Evolutionary conservation across 1,140 invertebrate species (phyloP).

Genomic region (Euwallacea similis): DNA sequence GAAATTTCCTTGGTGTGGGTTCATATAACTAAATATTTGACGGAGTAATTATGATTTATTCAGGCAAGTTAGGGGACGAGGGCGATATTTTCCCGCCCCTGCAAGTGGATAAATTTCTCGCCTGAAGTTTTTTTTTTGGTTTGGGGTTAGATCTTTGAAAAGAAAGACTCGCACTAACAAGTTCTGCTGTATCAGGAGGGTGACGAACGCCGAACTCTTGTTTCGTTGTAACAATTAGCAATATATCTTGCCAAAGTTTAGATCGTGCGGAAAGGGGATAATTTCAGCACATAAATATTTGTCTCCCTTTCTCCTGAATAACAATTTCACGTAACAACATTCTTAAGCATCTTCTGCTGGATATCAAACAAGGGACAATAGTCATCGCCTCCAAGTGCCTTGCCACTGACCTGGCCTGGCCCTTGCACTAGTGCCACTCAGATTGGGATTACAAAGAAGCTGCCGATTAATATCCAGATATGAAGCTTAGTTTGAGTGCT

Average conservation of each 20-base stretch:
- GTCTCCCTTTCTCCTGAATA: no score
- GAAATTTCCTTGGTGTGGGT: conserved; percentile 31
- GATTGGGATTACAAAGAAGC: no score
- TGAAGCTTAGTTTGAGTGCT: not conserved
- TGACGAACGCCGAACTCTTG: not conserved
- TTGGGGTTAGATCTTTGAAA: conserved; percentile 18
- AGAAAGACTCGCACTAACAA: conserved; percentile 22
- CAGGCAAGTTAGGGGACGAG: conserved; percentile 33
- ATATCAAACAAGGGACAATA: no score
- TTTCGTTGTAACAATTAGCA: not conserved
- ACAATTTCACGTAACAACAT: no score
- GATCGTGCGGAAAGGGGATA: no score
- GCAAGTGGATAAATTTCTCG: conserved; percentile 36
- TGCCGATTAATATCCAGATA: no score
- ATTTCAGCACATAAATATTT: not conserved
- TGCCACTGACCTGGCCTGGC: no score
- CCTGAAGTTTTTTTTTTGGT: conserved; percentile 32
- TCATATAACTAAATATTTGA: conserved; percentile 40
- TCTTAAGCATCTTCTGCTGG: no score
- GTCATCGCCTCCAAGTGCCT: no score
- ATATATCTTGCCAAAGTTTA: no score
- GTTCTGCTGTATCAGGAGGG: conserved; percentile 12
- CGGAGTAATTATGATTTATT: conserved; percentile 39
- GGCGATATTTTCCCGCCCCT: conserved; percentile 31
- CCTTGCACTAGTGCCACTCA: no score